Base-by-base conservation (phyloP, 2,113 vertebrate species). In the Pollachius pollachius region DNA sequence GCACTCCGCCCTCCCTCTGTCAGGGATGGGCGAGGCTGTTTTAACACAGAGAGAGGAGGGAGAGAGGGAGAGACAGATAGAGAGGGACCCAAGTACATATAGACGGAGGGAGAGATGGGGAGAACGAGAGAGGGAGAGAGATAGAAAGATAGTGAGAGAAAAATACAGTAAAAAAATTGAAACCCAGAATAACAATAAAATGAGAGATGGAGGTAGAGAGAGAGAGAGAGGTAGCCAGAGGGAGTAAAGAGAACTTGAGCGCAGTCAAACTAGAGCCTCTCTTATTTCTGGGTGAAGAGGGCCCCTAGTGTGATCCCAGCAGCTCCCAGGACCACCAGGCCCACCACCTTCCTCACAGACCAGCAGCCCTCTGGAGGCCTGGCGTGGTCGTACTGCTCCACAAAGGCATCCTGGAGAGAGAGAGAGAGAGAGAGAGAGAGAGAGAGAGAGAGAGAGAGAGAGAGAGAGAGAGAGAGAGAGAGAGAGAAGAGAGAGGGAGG, bases 281-380 rank as follows among this genome's bases (percentile, higher is more conserved):
- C 41, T 94, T 93, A 97, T 87, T 94, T 96, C 88, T 95, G 94
- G 84, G 92, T 92, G 0, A 98, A 89, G 74, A 96, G 94, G 79
- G 92, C 93, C 67, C 94, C 95, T 80, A 98, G 90, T 71, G 92
- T 96, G 89, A 97, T 89, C 79, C 95, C 96, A 30, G 94, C 96
- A 41, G 94, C 94, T 62, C 96, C 96, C 79, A 98, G 92, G 74
- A 94, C 80, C 67, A 92, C 94, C 88, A 97, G 85, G 69, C 95
- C 94, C 75, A 97, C 89, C 70, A 95, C 90, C 0, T 94, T 96
- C 90, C 94, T 95, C 90, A 95, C 85, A 72, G 95, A 93, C 94
- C 95, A 96, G 81, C 92, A 94, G 17, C 94, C 90, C 7, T 91
- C 92, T 62, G 65, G 91, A 92, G 68, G 90, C 86, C 92, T 89